Percentiles rank a stretch among this genome's conserved stretches.
These are phyloP conservation scores for Crocuta crocuta DNA, from an alignment of 2,113 vertebrate genomes.

Conservation along the genomic window DNA sequence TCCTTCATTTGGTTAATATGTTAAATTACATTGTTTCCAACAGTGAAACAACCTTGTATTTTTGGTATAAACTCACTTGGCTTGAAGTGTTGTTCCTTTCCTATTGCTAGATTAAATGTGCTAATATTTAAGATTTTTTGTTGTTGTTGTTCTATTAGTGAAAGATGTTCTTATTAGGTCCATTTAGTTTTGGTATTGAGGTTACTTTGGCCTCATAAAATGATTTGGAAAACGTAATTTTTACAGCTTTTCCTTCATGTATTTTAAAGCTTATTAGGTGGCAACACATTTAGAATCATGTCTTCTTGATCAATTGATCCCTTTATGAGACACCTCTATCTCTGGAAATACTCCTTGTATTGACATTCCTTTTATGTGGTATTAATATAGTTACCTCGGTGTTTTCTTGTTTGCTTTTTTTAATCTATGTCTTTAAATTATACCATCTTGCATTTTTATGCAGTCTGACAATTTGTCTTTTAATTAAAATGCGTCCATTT, in stretches of 20 bases:
- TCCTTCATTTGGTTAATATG: not conserved
- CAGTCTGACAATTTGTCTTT: not conserved
- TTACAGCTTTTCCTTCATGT: not conserved
- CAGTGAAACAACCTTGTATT: not conserved
- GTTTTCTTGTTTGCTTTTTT: not conserved
- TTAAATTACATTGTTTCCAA: not conserved
- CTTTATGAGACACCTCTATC: not conserved
- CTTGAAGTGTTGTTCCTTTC: not conserved
- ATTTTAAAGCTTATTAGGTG: not conserved
- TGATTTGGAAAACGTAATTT: not conserved
- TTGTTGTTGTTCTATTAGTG: not conserved
- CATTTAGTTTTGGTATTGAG: not conserved
- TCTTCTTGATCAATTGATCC: slow-evolving; percentile 18
- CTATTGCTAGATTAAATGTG: not conserved
- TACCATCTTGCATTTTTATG: not conserved
- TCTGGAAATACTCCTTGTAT: not conserved
- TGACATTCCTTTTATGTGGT: not conserved
- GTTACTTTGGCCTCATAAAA: slow-evolving; percentile 7
- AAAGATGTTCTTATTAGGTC: not conserved
- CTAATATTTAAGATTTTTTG: slow-evolving; percentile 18
- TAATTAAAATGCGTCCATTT: not conserved
- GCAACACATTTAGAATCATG: not conserved
- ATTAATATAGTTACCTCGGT: not conserved
- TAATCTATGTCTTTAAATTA: not conserved
- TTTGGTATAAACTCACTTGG: not conserved